A percentile compares a stretch with the other conserved stretches of the same genome.
Conservation (phyloP, 2,888 invertebrate genomes). For the Diplazon laetatorius region DNA sequence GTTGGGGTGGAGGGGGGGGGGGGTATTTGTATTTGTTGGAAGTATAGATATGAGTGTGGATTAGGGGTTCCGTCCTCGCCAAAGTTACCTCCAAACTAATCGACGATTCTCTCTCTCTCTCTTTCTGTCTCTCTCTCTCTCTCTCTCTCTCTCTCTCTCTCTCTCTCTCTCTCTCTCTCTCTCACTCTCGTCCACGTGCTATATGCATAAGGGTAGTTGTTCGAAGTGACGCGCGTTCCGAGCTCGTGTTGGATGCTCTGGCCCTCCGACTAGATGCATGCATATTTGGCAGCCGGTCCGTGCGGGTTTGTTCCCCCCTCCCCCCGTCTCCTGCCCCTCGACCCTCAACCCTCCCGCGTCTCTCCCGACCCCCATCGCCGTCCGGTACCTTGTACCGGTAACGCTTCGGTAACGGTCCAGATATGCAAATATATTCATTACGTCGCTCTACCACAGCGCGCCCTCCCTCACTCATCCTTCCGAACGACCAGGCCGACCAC, state of each 20-base stretch:
- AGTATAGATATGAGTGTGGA: conserved; percentile 32
- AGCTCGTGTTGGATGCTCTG: conserved; percentile 67
- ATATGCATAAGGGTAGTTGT: conserved; percentile 75
- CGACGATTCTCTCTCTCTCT: conserved; percentile 80
- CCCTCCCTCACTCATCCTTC: conserved; percentile 58
- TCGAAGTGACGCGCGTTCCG: conserved; percentile 69
- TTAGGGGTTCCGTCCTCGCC: conserved; percentile 44
- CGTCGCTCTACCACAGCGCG: conserved; percentile 74
- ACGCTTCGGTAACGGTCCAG: conserved; percentile 80
- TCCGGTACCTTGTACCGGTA: conserved; percentile 77
- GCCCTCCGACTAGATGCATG: conserved; percentile 78
- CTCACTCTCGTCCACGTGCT: conserved; percentile 74
- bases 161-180: no score
- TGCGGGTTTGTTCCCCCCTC: conserved; percentile 43
- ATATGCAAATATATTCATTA: conserved; percentile 83
- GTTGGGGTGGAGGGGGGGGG: no score
- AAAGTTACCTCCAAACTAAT: conserved; percentile 79
- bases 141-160: no score
- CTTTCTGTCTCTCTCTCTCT: no score
- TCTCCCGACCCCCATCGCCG: conserved; percentile 65
- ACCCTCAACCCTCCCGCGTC: no score
- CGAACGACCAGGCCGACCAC: conserved; percentile 57
- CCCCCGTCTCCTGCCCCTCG: no score
- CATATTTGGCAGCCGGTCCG: conserved; percentile 80
- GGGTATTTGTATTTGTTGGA: neutral